Conservation (phyloP, 1,140 invertebrate species). For the Caenorhabditis briggsae region DNA sequence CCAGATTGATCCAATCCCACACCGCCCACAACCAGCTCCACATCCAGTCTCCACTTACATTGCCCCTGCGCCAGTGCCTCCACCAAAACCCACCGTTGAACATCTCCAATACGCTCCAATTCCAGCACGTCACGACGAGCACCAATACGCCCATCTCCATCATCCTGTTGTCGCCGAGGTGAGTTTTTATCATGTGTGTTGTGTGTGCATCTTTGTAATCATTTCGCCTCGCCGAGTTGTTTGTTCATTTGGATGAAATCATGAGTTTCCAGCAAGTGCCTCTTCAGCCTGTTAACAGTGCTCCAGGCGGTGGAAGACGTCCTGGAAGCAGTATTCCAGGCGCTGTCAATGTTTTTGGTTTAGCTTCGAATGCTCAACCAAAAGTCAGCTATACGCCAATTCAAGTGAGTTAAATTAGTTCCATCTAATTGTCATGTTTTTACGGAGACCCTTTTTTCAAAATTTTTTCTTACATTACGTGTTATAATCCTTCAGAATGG, state of each 20-base stretch:
- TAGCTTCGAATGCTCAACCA: slow-evolving; percentile 26
- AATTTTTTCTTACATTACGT: neutral
- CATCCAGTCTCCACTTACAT: neutral
- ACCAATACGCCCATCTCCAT: neutral
- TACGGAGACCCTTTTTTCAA: neutral
- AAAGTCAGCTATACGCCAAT: slow-evolving; percentile 22
- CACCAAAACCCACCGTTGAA: slow-evolving; percentile 15
- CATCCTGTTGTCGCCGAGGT: slow-evolving; percentile 4
- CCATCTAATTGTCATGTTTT: neutral
- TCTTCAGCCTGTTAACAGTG: slow-evolving; percentile 23
- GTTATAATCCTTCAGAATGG: slow-evolving; percentile 42
- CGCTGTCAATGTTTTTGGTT: slow-evolving; percentile 38
- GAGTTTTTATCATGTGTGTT: slow-evolving; percentile 15
- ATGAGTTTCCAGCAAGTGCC: slow-evolving; percentile 50
- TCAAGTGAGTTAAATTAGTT: neutral
- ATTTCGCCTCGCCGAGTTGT: slow-evolving; percentile 1
- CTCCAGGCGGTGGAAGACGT: slow-evolving; percentile 7
- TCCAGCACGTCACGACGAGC: neutral
- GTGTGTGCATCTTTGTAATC: neutral
- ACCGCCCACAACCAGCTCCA: neutral
- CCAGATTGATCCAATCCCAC: neutral
- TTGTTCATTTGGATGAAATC: slow-evolving; percentile 30
- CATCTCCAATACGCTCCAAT: neutral
- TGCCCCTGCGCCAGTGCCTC: neutral
- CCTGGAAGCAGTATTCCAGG: slow-evolving; percentile 14